A percentile compares a stretch with the other conserved stretches of the same genome.
These are phyloP conservation scores for Macrotis lagotis DNA, from an alignment of 2,113 vertebrate species.

Conservation along the genomic window DNA sequence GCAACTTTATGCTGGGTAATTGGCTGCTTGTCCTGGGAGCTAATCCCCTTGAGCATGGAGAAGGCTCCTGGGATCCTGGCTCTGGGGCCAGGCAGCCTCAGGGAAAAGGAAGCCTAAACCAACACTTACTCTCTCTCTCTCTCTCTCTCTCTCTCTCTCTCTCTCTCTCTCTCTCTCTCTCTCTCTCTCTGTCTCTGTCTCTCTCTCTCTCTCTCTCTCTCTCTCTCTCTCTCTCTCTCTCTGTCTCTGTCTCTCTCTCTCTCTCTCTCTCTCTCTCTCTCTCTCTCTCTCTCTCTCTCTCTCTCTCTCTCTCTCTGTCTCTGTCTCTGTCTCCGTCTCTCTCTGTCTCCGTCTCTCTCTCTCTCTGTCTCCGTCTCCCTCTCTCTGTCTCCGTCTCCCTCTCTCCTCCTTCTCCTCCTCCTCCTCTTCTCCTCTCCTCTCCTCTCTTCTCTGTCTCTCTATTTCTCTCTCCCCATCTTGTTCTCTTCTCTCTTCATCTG, in stretches of 20 bases:
- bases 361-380: too few relatives aligned
- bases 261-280: not conserved
- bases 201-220: too few relatives aligned
- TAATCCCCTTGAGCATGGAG: not conserved
- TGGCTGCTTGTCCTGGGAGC: slow-evolving; percentile 56
- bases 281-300: not conserved
- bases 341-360: too few relatives aligned
- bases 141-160: not conserved
- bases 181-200: not conserved
- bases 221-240: too few relatives aligned
- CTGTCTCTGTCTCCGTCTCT: too few relatives aligned
- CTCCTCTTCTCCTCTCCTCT: too few relatives aligned
- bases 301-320: not conserved
- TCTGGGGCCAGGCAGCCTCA: not conserved
- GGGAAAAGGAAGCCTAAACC: not conserved
- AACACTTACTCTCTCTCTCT: not conserved
- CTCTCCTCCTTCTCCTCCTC: too few relatives aligned
- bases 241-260: too few relatives aligned
- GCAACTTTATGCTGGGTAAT: slow-evolving; percentile 59
- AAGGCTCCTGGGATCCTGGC: not conserved
- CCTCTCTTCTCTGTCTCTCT: too few relatives aligned
- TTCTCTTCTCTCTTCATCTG: too few relatives aligned
- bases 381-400: too few relatives aligned
- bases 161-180: not conserved
- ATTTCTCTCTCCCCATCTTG: too few relatives aligned